Conservation (phyloP, 2,888 invertebrate genomes). For the Orthonevra nobilis region DNA sequence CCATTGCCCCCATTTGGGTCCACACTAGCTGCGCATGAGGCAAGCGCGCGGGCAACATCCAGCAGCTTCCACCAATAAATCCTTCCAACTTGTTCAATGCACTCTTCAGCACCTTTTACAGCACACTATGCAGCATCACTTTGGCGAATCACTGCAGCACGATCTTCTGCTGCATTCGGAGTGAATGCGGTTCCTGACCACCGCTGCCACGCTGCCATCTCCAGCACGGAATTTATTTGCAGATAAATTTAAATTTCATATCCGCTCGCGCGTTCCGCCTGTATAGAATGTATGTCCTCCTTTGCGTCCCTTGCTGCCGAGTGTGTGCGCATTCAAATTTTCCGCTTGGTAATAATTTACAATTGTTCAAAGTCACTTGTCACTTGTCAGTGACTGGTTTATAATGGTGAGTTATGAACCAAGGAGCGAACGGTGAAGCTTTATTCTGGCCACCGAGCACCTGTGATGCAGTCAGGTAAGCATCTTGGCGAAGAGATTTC, state of each 20-base stretch:
- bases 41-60: not conserved
- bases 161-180: slow-evolving; percentile 39
- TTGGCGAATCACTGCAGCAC: slow-evolving; percentile 58
- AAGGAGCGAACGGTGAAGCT: slow-evolving; percentile 43
- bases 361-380: slow-evolving; percentile 69
- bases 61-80: slow-evolving; percentile 57
- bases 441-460: slow-evolving; percentile 23
- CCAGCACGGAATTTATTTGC: slow-evolving; percentile 59
- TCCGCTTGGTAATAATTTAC: slow-evolving; percentile 60
- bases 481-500: not conserved
- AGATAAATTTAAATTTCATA: slow-evolving; percentile 67
- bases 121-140: slow-evolving; percentile 62
- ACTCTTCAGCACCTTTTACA: slow-evolving; percentile 69
- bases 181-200: too few species aligned
- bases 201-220: not conserved
- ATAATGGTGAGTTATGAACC: slow-evolving; percentile 68
- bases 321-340: slow-evolving; percentile 52
- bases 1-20: slow-evolving; percentile 28
- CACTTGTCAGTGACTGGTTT: slow-evolving; percentile 69
- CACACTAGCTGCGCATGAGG: not conserved
- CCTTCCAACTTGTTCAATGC: slow-evolving; percentile 65
- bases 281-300: too few species aligned
- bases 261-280: slow-evolving; percentile 35
- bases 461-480: not conserved
- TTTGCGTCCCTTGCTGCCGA: not conserved